phyloP scores from a whole-genome alignment of 2,113 vertebrate species.

The Passer domesticus region DNA sequence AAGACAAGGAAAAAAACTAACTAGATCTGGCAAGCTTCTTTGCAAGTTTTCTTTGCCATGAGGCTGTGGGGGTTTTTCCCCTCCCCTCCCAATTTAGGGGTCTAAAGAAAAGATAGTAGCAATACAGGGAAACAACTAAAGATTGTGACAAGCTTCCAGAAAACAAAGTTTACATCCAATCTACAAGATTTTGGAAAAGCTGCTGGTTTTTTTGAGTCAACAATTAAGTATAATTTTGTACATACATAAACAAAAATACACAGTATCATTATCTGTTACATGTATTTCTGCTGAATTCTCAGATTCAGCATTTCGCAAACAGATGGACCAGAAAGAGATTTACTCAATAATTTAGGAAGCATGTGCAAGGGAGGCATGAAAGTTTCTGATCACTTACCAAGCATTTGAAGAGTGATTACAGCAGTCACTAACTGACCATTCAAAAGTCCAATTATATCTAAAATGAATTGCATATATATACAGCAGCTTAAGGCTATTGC shows the following conservation, averaged over 20 bases:
- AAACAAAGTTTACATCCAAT: neutral
- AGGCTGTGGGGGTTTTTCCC: rapidly evolving
- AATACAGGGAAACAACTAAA: neutral
- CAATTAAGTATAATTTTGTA: neutral
- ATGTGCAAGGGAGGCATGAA: neutral
- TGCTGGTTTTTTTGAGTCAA: neutral
- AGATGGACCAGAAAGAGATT: neutral
- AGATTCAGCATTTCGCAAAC: neutral
- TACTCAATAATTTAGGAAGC: neutral
- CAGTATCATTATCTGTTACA: rapidly evolving
- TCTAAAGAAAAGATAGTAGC: neutral
- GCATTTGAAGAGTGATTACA: neutral
- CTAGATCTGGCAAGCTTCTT: neutral
- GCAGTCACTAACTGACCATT: neutral
- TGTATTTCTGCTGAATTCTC: neutral
- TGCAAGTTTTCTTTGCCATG: neutral
- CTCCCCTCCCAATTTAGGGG: neutral
- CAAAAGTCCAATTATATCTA: neutral
- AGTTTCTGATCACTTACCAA: neutral
- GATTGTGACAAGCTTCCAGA: neutral
- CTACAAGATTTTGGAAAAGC: neutral
- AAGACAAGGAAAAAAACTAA: neutral
- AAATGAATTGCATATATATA: neutral
- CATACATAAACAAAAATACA: neutral
- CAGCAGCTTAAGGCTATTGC: neutral